Percentiles rank a stretch among this genome's conserved stretches.
Evolutionary conservation across 2,113 vertebrate genomes (phyloP).

Genomic region (Megaleporinus macrocephalus): DNA sequence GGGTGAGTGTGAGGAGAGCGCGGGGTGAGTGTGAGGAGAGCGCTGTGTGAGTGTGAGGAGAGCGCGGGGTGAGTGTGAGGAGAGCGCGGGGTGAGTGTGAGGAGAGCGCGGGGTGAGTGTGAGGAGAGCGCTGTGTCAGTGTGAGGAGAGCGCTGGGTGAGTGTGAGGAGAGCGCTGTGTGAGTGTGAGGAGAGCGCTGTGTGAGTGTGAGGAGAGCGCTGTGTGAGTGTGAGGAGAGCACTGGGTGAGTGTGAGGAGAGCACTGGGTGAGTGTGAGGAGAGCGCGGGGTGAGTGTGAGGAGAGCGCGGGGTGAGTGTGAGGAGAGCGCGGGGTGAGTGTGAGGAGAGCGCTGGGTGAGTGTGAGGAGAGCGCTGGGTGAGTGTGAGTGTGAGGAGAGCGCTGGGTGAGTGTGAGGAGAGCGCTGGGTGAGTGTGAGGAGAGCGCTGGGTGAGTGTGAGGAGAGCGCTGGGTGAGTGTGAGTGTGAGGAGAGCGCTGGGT

Average conservation of each 20-base stretch:
- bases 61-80: background rate
- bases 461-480: background rate
- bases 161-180: too few relatives aligned
- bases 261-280: constrained; percentile 83
- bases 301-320: constrained; percentile 60
- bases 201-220: constrained; percentile 68
- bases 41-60: constrained; percentile 82
- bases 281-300: background rate
- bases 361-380: background rate
- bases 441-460: background rate
- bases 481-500: constrained; percentile 86
- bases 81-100: constrained; percentile 60
- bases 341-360: background rate
- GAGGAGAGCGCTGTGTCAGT: too few relatives aligned
- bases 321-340: constrained; percentile 85
- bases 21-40: constrained; percentile 72
- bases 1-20: too few relatives aligned
- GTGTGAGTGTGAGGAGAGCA: background rate
- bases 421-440: constrained; percentile 83
- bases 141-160: background rate
- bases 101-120: constrained; percentile 85
- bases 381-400: too few relatives aligned
- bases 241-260: constrained; percentile 65
- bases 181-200: constrained; percentile 82
- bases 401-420: constrained; percentile 72